Base-by-base conservation (phyloP, 2,797 vertebrate species). In the Tragelaphus oryx region DNA sequence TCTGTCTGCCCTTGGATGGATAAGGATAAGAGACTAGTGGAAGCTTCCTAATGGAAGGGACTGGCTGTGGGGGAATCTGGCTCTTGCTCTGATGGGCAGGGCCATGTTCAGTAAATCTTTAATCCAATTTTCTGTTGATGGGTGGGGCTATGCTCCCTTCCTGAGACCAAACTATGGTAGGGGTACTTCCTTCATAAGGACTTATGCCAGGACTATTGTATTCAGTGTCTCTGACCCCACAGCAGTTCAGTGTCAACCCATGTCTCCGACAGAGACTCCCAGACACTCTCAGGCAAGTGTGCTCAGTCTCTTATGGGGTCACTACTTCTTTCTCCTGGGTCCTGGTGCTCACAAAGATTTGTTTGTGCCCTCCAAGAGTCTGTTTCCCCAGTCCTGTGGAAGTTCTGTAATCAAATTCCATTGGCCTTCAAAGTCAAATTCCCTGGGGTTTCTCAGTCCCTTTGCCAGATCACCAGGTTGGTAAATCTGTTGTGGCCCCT, bases 251-350 rank as follows among this genome's bases (percentile, higher is more conserved):
- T 68, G 18, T 37, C 18, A 37, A 68, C 18, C 33, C 33, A 22
- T 20, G 2, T 18, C 62, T 37, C 33, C 0, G 1, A 20, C 2
- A 0, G 33, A 68, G 9, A 22, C 18, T 65, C n/a, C n/a, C 17
- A 0, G n/a, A 20, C 62, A 37, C 62, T 37, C 60, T 62, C 62
- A 37, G 18, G 18, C 62, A 68, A 37, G 18, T 37, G 18, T 68
- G 9, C 9, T 37, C 62, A 6, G 33, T 37, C 62, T 68, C 62
- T 6, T 37, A 2, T 68, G 33, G 62, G 33, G 33, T 68, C 33
- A 37, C 62, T 68, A 18, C 33, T 68, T 37, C 62, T 68, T 68
- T 37, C 62, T 37, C n/a, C 62, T 68, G 33, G 33, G 62, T 68
- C 30, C 18, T 37, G 33, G 33, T 68, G 62, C n/a, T 68, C n/a